Conservation (phyloP, 1,140 invertebrate species). For the Hyles vespertilio region DNA sequence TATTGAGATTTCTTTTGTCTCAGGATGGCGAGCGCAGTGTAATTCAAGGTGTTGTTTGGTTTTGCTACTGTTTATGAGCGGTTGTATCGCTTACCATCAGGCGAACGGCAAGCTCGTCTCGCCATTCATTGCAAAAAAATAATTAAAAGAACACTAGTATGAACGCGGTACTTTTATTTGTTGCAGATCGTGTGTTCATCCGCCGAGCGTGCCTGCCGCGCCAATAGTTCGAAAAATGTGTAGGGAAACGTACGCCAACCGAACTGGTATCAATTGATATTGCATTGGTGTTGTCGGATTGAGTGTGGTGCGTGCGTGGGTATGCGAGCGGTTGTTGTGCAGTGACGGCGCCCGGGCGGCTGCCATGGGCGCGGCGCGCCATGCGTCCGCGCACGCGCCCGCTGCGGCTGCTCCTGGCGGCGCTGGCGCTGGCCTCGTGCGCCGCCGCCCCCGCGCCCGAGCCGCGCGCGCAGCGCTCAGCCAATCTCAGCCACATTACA, state of each 20-base stretch:
- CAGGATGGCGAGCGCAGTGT: too few species aligned
- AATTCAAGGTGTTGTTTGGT: too few species aligned
- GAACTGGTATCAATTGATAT: slow-evolving; percentile 11
- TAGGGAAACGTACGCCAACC: slow-evolving; percentile 2
- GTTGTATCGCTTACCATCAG: too few species aligned
- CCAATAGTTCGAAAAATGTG: slow-evolving; percentile 6
- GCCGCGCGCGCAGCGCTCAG: slow-evolving; percentile 78
- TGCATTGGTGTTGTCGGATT: slow-evolving; percentile 7
- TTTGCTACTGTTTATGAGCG: too few species aligned
- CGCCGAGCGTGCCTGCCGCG: slow-evolving; percentile 27
- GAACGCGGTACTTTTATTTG: slow-evolving; percentile 48
- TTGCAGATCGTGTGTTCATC: slow-evolving; percentile 54
- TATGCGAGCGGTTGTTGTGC: slow-evolving; percentile 46
- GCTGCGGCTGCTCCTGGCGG: slow-evolving; percentile 59
- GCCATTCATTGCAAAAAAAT: too few species aligned
- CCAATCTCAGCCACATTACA: slow-evolving; percentile 84
- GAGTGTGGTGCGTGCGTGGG: slow-evolving; percentile 21
- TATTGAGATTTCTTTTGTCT: too few species aligned
- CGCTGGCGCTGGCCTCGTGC: slow-evolving; percentile 59
- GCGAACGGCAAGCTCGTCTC: too few species aligned
- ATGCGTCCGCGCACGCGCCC: slow-evolving; percentile 62
- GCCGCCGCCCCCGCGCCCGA: slow-evolving; percentile 65
- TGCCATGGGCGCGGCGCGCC: slow-evolving; percentile 70
- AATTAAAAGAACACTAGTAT: slow-evolving; percentile 29
- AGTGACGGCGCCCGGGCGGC: slow-evolving; percentile 67